These are phyloP conservation scores for Gallinago stenura DNA, from an alignment of 2,797 vertebrate species.

Conservation along the genomic window DNA sequence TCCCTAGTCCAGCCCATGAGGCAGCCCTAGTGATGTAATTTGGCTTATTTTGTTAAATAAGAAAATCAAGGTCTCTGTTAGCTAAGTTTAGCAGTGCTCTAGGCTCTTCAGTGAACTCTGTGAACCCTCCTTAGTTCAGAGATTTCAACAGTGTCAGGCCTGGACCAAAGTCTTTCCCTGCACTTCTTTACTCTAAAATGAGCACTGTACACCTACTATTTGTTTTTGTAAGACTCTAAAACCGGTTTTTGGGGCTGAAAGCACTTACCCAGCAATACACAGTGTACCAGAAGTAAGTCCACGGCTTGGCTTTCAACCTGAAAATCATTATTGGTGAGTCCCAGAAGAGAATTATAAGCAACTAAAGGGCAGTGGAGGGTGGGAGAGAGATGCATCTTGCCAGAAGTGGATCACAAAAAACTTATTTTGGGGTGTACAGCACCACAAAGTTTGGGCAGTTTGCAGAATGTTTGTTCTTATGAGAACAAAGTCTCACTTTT, in stretches of 20 bases:
- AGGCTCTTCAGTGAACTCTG: background rate
- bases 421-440: background rate
- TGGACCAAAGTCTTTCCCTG: background rate
- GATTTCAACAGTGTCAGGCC: background rate
- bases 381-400: background rate
- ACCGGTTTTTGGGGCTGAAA: background rate
- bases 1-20: background rate
- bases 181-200: background rate
- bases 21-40: background rate
- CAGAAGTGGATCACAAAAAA: background rate
- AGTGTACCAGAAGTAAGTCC: background rate
- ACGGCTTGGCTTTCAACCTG: background rate
- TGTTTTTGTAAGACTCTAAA: background rate
- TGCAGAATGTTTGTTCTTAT: background rate
- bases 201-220: background rate
- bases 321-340: background rate
- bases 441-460: background rate
- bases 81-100: background rate
- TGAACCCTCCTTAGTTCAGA: background rate
- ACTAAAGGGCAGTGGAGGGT: background rate
- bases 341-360: background rate
- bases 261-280: background rate
- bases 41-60: background rate
- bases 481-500: background rate
- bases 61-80: background rate